Evolutionary conservation across 2,888 invertebrate species (phyloP).

Genomic region (Plusia festucae): DNA sequence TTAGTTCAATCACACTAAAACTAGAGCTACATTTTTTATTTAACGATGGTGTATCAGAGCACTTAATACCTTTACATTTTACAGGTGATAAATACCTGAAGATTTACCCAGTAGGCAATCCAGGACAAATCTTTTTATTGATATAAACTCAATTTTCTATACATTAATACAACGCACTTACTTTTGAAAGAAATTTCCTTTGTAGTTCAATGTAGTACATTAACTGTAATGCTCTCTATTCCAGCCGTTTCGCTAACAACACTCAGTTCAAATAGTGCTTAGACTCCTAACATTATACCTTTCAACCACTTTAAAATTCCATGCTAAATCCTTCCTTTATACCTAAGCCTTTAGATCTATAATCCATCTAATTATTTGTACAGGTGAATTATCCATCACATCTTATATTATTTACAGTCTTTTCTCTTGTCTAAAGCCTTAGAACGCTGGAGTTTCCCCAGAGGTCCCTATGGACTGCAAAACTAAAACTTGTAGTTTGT

Average conservation of each 20-base stretch:
- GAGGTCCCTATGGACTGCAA: constrained; percentile 32
- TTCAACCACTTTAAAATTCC: background rate
- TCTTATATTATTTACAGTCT: constrained; percentile 49
- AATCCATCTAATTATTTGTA: constrained; percentile 11
- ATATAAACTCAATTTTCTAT: background rate
- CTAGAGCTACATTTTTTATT: too few species aligned
- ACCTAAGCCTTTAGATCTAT: background rate
- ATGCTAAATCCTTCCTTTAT: background rate
- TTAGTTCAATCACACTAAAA: too few species aligned
- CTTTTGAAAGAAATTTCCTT: background rate
- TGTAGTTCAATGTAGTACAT: background rate
- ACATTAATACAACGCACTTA: background rate
- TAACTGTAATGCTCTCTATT: constrained; percentile 1
- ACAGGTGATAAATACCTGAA: too few species aligned
- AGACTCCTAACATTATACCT: background rate
- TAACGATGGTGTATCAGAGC: too few species aligned
- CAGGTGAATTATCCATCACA: constrained; percentile 53
- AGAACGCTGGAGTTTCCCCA: constrained; percentile 44
- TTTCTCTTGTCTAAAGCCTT: constrained; percentile 41
- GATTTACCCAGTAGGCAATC: too few species aligned
- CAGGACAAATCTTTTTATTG: too few species aligned
- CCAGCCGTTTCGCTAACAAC: background rate
- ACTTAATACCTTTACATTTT: too few species aligned
- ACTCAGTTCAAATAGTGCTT: background rate
- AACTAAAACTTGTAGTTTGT: constrained; percentile 53